These are phyloP conservation scores for Willisornis vidua DNA, from an alignment of 2,113 vertebrate genomes.

Conservation along the genomic window DNA sequence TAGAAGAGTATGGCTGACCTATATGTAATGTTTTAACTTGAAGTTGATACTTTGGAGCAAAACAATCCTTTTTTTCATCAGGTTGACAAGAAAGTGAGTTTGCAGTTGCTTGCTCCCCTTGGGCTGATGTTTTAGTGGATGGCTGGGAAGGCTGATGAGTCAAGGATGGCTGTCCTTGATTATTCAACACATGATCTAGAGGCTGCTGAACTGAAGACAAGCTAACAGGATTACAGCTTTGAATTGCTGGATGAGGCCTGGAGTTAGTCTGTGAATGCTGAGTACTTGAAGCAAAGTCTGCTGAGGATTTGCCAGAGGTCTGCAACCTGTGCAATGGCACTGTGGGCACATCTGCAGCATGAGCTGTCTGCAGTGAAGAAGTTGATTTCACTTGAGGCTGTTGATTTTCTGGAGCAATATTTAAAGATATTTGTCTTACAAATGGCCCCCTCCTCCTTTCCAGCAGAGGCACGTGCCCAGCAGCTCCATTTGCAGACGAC, in stretches of 20 bases:
- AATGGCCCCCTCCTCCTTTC: constrained; percentile 94
- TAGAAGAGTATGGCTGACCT: constrained; percentile 78
- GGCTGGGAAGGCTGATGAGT: constrained; percentile 73
- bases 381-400: constrained; percentile 71
- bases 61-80: constrained; percentile 67
- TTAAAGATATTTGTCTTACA: constrained; percentile 94
- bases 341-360: constrained; percentile 64
- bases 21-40: constrained; percentile 79
- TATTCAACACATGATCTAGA: constrained; percentile 75
- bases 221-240: constrained; percentile 77
- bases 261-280: constrained; percentile 28
- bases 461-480: constrained; percentile 86
- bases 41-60: constrained; percentile 94
- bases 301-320: constrained; percentile 43
- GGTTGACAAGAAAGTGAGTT: neutral
- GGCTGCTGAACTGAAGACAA: constrained; percentile 71
- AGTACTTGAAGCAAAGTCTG: constrained; percentile 62
- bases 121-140: constrained; percentile 66
- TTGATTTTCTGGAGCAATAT: constrained; percentile 87
- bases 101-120: constrained; percentile 60
- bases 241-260: constrained; percentile 21
- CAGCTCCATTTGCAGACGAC: constrained; percentile 51
- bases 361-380: constrained; percentile 73
- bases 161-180: constrained; percentile 76
- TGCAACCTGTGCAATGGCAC: constrained; percentile 73